These are phyloP conservation scores for Lymantria dispar DNA, from an alignment of 2,888 invertebrate genomes.

Conservation along the genomic window DNA sequence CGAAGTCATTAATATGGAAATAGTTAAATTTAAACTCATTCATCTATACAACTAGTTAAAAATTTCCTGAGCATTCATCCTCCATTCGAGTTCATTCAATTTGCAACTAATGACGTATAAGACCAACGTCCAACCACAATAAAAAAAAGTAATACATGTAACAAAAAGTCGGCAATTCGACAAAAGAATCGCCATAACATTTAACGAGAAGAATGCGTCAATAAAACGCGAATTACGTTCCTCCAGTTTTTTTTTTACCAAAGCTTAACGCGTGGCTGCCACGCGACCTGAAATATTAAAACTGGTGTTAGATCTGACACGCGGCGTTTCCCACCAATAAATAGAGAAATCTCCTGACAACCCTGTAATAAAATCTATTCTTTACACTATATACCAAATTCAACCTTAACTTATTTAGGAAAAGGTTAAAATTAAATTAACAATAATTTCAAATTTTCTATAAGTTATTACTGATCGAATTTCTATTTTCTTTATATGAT, in stretches of 20 bases:
- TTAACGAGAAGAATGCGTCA: slow-evolving; percentile 75
- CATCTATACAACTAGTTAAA: slow-evolving; percentile 24
- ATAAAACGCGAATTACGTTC: slow-evolving; percentile 77
- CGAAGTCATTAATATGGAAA: not conserved
- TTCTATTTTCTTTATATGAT: slow-evolving; percentile 9
- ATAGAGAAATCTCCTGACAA: slow-evolving; percentile 68
- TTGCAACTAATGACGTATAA: slow-evolving; percentile 60
- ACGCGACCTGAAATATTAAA: slow-evolving; percentile 78
- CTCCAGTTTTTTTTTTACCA: slow-evolving; percentile 81
- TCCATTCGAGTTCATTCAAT: slow-evolving; percentile 56
- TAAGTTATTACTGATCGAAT: slow-evolving; percentile 6
- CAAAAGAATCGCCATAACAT: slow-evolving; percentile 55
- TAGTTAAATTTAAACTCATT: slow-evolving; percentile 4
- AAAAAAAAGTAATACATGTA: slow-evolving; percentile 3
- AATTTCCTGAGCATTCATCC: slow-evolving; percentile 15
- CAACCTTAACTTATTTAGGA: slow-evolving; percentile 16
- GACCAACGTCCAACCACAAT: slow-evolving; percentile 60
- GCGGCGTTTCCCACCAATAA: slow-evolving; percentile 81
- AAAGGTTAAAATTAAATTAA: slow-evolving; percentile 20
- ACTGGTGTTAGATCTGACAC: slow-evolving; percentile 82
- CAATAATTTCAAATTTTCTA: not conserved
- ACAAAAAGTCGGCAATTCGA: slow-evolving; percentile 39
- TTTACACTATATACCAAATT: slow-evolving; percentile 15
- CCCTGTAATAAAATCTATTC: slow-evolving; percentile 48
- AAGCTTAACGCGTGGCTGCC: slow-evolving; percentile 66